Evolutionary conservation across 2,797 vertebrate genomes (phyloP).

Genomic region (Crenichthys baileyi): DNA sequence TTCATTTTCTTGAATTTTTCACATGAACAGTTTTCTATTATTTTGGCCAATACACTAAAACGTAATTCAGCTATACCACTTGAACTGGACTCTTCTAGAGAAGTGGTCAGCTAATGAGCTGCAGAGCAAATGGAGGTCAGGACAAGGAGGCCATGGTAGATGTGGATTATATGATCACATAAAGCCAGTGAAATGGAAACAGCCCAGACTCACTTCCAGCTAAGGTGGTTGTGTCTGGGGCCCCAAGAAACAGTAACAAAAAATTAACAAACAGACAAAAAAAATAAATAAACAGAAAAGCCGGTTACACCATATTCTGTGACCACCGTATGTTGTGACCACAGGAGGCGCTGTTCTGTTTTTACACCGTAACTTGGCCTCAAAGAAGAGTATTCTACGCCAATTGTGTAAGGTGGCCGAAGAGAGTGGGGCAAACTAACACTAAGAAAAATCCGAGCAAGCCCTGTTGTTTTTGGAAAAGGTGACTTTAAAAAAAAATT

Average conservation of each 20-base stretch:
- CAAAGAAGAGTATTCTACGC: too few relatives aligned
- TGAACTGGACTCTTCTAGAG: neutral
- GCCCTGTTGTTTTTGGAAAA: too few relatives aligned
- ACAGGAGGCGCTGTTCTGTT: too few relatives aligned
- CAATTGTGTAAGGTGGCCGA: too few relatives aligned
- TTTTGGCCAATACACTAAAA: neutral
- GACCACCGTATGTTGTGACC: too few relatives aligned
- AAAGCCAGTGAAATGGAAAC: neutral
- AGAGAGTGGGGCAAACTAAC: too few relatives aligned
- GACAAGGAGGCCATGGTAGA: conserved; percentile 2
- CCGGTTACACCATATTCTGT: neutral
- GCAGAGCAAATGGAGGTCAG: neutral
- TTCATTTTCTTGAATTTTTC: neutral
- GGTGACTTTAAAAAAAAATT: too few relatives aligned
- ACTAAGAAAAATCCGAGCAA: too few relatives aligned
- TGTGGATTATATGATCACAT: neutral
- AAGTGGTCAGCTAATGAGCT: neutral
- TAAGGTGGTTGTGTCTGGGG: neutral
- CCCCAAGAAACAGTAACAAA: neutral
- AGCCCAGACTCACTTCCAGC: neutral
- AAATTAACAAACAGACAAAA: too few relatives aligned
- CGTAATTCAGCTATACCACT: neutral
- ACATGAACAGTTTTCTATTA: neutral
- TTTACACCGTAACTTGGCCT: too few relatives aligned
- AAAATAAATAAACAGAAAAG: neutral